phyloP scores from a whole-genome alignment of 2,113 vertebrate species.

The Procavia capensis region DNA sequence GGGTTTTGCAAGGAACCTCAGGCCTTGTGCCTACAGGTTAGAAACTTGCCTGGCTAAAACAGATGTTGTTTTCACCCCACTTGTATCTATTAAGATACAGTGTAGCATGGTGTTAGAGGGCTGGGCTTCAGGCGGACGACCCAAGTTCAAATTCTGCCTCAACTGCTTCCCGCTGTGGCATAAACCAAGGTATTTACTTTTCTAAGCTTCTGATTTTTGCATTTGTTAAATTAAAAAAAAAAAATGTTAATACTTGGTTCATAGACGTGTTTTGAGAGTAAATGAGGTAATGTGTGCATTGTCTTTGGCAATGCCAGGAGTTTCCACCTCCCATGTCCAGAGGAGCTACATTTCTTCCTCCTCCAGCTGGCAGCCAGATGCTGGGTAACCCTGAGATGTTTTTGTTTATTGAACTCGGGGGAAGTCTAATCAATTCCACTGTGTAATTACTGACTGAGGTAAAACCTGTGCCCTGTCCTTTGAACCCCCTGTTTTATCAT shows the following conservation, averaged over 20 bases:
- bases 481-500: conserved; percentile 10
- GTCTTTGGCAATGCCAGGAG: not conserved
- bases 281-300: no score
- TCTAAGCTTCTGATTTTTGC: not conserved
- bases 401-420: not conserved
- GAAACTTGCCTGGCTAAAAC: conserved; percentile 9
- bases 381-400: not conserved
- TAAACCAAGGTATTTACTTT: not conserved
- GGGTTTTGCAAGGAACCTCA: not conserved
- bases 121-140: not conserved
- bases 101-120: not conserved
- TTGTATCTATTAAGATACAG: not conserved
- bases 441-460: not conserved
- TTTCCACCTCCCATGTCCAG: not conserved
- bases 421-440: not conserved
- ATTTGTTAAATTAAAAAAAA: not conserved
- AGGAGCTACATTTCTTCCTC: not conserved
- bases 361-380: not conserved
- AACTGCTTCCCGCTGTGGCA: not conserved
- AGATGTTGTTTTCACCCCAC: not conserved
- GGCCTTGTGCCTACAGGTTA: not conserved
- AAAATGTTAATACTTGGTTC: not conserved
- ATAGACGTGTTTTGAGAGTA: not conserved
- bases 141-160: not conserved
- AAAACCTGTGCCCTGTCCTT: not conserved